Evolutionary conservation across 2,888 invertebrate genomes (phyloP).

Genomic region (Agrotis segetum): DNA sequence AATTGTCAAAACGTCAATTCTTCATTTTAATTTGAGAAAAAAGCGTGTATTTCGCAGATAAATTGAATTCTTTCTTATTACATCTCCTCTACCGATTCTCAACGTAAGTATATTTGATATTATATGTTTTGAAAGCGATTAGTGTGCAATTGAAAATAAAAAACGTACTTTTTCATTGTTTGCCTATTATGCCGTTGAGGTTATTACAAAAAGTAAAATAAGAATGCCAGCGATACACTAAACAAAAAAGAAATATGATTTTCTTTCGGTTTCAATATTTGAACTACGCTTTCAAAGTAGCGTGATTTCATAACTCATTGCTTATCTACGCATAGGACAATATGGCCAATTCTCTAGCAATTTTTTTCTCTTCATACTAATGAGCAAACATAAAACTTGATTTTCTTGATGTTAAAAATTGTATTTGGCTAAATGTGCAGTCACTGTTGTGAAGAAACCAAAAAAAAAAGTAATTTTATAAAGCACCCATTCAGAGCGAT

Average conservation of each 20-base stretch:
- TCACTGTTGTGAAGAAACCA: too few species aligned
- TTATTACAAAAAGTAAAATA: slow-evolving; percentile 31
- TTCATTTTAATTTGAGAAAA: slow-evolving; percentile 26
- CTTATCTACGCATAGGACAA: background rate
- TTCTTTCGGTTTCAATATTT: background rate
- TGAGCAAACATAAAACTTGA: too few species aligned
- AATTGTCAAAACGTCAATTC: slow-evolving; percentile 38
- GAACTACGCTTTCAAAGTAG: background rate
- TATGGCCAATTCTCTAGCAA: background rate
- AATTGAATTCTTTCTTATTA: slow-evolving; percentile 22
- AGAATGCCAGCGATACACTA: slow-evolving; percentile 1
- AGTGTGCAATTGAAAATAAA: background rate
- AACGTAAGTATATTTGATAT: slow-evolving; percentile 41
- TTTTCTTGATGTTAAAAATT: background rate
- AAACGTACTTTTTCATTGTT: background rate
- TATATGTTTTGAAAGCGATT: background rate
- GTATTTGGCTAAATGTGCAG: too few species aligned
- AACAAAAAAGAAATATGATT: background rate
- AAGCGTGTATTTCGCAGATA: slow-evolving; percentile 43
- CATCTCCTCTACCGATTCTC: slow-evolving; percentile 22
- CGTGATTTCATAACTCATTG: too few species aligned
- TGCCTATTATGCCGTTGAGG: slow-evolving; percentile 26
- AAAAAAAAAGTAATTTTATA: too few species aligned
- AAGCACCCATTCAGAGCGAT: slow-evolving; percentile 83
- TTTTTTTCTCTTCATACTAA: background rate